phyloP scores from a whole-genome alignment of 2,888 invertebrate genomes.

The Crepidodera aurea region DNA sequence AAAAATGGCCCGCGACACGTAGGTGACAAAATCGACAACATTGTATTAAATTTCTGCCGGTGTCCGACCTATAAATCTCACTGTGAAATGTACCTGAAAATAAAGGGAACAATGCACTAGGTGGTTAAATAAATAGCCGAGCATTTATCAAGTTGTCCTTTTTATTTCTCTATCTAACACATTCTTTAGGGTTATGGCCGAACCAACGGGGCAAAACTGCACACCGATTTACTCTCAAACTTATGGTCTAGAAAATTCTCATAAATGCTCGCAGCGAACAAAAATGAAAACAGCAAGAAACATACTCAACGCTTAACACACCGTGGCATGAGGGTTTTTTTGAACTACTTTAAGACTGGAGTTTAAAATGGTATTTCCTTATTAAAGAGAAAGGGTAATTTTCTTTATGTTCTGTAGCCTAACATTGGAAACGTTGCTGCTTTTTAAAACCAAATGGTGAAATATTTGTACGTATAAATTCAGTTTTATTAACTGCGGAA shows the following conservation, averaged over 20 bases:
- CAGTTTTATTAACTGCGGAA: too few species aligned
- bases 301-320: too few species aligned
- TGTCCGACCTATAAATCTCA: slow-evolving; percentile 23
- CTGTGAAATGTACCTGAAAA: slow-evolving; percentile 25
- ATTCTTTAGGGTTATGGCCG: slow-evolving; percentile 20
- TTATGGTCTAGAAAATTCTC: slow-evolving; percentile 15
- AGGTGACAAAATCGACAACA: slow-evolving; percentile 11
- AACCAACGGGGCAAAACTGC: slow-evolving; percentile 9
- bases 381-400: too few species aligned
- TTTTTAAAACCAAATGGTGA: too few species aligned
- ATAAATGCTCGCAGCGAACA: slow-evolving; percentile 1
- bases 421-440: too few species aligned
- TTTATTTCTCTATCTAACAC: slow-evolving; percentile 25
- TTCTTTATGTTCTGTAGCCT: too few species aligned
- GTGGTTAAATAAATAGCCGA: slow-evolving; percentile 48
- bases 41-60: slow-evolving; percentile 19
- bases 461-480: too few species aligned
- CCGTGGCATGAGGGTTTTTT: too few species aligned
- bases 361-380: too few species aligned
- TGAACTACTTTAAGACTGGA: too few species aligned
- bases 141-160: slow-evolving; percentile 23
- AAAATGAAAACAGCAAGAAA: neutral
- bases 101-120: slow-evolving; percentile 42
- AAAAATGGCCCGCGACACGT: slow-evolving; percentile 7
- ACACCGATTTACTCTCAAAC: slow-evolving; percentile 3